phyloP scores from a whole-genome alignment of 2,888 invertebrate genomes.

The Ectropis crepuscularia region DNA sequence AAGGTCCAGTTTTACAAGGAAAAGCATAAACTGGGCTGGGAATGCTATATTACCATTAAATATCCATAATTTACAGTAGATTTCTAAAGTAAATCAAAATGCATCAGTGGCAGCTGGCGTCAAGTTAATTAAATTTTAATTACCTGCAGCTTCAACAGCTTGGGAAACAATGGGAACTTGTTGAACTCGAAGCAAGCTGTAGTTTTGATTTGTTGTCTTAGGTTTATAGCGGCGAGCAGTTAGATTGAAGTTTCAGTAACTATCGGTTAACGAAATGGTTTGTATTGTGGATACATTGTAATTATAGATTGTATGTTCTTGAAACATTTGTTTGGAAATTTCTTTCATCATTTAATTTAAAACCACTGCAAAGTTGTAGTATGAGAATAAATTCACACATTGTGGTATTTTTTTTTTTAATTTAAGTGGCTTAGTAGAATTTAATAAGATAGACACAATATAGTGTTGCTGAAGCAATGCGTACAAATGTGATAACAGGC shows the following conservation, averaged over 20 bases:
- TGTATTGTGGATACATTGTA: not conserved
- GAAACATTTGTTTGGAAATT: too few relatives aligned
- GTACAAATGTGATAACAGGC: too few relatives aligned
- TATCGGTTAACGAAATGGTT: not conserved
- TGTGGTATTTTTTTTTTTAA: too few relatives aligned
- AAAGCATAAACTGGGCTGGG: too few relatives aligned
- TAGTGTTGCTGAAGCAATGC: too few relatives aligned
- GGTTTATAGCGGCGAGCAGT: slow-evolving; percentile 6
- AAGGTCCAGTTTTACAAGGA: too few relatives aligned
- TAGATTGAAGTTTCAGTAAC: slow-evolving; percentile 19
- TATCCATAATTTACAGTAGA: not conserved
- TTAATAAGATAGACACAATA: too few relatives aligned
- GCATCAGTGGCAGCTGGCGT: slow-evolving; percentile 42
- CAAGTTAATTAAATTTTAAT: slow-evolving; percentile 51
- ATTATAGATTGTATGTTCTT: not conserved
- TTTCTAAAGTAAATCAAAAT: slow-evolving; percentile 3
- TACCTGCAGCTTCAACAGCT: slow-evolving; percentile 35
- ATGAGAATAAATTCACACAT: too few relatives aligned
- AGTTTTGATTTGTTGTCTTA: slow-evolving; percentile 23
- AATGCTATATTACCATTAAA: too few relatives aligned
- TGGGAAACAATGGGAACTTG: slow-evolving; percentile 32
- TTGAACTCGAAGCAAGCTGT: slow-evolving; percentile 7
- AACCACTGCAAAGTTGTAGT: not conserved
- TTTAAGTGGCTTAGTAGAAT: too few relatives aligned
- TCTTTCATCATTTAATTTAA: not conserved